Evolutionary conservation across 2,888 invertebrate genomes (phyloP), one percentile per base, ranked within the genome.

Genomic region (Dynastes grantii): DNA sequence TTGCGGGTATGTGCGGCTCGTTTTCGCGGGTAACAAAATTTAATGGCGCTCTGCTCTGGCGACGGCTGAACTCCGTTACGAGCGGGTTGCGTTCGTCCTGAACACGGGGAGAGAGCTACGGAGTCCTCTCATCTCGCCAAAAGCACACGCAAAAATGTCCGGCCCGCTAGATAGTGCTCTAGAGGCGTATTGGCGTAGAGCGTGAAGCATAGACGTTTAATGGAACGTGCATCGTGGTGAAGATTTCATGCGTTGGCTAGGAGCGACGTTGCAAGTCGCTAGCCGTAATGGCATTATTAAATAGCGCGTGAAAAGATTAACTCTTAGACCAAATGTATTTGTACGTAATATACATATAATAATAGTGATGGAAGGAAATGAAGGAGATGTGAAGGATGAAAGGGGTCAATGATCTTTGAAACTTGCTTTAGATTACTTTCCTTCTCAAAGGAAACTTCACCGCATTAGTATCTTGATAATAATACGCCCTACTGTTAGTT

Each of bases 11-110:
- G 29, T 58, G 40, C 45, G 61, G 73, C 55, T 75, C 73, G 73
- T 78, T 75, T 78, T 78, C 78, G 73, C 78, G 78, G 78, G 75
- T 71, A 78, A 78, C 78, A 78, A 73, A 78, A 78, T 73, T 78
- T 78, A 73, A 78, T 51, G 64, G 71, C 68, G 40, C 63, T 63
- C 27, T 32, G 29, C 51, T 51, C 49, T 45, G 32, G 45, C 68
- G 11, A 45, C 29, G 49, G 68, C 27, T 45, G 45, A 11, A 45
- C 9, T 37, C 32, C 49, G 68, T 68, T 68, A 68, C 51, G 68
- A 68, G 68, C 51, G 27, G 27, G 68, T 68, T 40, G 68, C 63
- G 55, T 13, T 58, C 55, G 55, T 45, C 45, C 45, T 11, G 11
- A 45, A 45, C 9, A 45, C 2, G 8, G 55, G 22, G 55, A 55